These are phyloP conservation scores for Porites evermanni DNA, from an alignment of 92 coral and sea anemone species.

Conservation along the genomic window DNA sequence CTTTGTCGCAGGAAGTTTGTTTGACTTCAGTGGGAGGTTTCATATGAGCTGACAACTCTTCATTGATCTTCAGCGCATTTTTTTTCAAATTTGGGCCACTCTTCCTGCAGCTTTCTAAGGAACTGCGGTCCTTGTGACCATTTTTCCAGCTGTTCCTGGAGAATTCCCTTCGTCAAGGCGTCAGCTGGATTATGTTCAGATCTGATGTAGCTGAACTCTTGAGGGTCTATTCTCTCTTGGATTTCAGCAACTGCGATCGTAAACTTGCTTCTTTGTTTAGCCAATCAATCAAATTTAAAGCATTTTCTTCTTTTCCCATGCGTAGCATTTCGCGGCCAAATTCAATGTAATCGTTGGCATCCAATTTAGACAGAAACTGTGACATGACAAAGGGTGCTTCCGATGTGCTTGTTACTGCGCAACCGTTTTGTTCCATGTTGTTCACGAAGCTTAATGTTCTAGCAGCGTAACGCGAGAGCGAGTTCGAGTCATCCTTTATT, in stretches of 20 bases:
- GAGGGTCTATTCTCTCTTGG: no score
- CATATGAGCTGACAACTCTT: no score
- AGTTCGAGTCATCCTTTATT: conserved; percentile 58
- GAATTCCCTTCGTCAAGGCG: no score
- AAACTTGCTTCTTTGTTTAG: conserved; percentile 70
- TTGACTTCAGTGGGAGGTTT: no score
- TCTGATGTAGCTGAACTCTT: no score
- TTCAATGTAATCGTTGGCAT: conserved; percentile 60
- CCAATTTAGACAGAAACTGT: conserved; percentile 66
- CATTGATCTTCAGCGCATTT: no score
- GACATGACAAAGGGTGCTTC: conserved; percentile 82
- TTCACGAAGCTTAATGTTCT: conserved; percentile 43
- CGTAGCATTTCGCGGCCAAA: conserved; percentile 78
- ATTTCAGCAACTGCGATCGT: conserved; percentile 29
- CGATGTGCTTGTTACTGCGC: conserved; percentile 58
- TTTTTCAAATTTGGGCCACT: no score
- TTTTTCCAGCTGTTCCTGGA: no score
- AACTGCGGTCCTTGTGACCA: no score
- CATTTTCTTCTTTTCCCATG: conserved; percentile 62
- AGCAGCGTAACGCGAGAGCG: conserved; percentile 49
- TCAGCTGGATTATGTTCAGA: no score
- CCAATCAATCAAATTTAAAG: conserved; percentile 69
- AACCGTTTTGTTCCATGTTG: conserved; percentile 83
- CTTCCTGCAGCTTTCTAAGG: no score
- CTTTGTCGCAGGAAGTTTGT: no score